Evolutionary conservation across 2,797 vertebrate genomes (phyloP).

Genomic region (Steatocranus sp.): DNA sequence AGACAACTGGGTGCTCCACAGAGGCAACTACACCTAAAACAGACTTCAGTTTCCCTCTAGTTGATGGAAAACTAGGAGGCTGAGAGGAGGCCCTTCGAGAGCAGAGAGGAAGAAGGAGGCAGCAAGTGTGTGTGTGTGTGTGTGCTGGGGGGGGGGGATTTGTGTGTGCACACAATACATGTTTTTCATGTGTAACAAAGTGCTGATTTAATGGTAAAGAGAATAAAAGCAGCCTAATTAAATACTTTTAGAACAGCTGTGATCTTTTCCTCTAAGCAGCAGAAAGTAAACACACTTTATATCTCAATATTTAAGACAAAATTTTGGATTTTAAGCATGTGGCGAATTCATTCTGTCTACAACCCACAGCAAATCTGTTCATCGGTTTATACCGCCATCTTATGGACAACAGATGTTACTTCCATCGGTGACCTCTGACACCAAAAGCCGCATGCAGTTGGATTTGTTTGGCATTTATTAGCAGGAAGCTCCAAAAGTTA

Average conservation of each 20-base stretch:
- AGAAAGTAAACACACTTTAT: not conserved
- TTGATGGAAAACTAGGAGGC: slow-evolving; percentile 30
- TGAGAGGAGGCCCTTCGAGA: slow-evolving; percentile 14
- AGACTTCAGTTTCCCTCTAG: slow-evolving; percentile 14
- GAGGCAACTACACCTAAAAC: slow-evolving; percentile 4
- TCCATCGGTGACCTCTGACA: not conserved
- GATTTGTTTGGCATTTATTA: not conserved
- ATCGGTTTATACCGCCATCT: slow-evolving; percentile 3
- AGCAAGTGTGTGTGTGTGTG: not conserved
- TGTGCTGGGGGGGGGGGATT: too few relatives aligned
- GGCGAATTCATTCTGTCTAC: not conserved
- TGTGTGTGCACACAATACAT: not conserved
- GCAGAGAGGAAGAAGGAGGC: not conserved
- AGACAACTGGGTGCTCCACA: slow-evolving; percentile 30
- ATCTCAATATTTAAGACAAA: not conserved
- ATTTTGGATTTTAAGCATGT: not conserved
- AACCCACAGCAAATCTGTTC: not conserved
- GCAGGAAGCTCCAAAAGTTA: not conserved
- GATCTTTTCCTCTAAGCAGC: not conserved
- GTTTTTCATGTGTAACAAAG: not conserved
- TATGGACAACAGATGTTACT: not conserved
- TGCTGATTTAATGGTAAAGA: not conserved
- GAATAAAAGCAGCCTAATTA: not conserved
- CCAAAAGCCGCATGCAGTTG: not conserved
- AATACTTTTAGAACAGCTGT: not conserved